Evolutionary conservation across 1,140 invertebrate genomes (phyloP), one percentile per base, ranked within the genome.

Genomic region (Tetramorium simillimum): DNA sequence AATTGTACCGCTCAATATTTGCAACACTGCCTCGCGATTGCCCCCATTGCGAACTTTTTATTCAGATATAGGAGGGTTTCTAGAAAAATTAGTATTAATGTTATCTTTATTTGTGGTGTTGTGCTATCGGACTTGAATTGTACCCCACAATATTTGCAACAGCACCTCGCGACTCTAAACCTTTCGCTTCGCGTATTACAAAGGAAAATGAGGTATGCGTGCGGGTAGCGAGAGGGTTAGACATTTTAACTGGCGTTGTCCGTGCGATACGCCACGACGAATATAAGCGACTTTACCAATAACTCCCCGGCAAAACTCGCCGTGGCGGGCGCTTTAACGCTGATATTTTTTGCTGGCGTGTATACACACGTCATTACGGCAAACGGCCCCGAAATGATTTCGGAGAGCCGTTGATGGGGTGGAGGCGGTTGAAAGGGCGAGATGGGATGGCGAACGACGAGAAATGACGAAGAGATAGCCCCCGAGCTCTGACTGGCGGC

Each of bases 381-480:
- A 49, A 58, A 85, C 51, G 80, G 43, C 14, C 53, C 58, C 56
- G 80, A 78, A 86, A 88, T 86, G 84, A 86, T 88, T 86, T 58
- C 67, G 67, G 14, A 10, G 65, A 76, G n/a, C 9, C 53, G n/a
- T 75, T 46, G 82, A 77, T 40, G 46, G 46, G 24, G 28, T 40
- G 82, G 46, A 40, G 63, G 28, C 58, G 24, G 24, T 69, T 53
- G 46, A 56, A 21, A 40, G 73, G n/a, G 40, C 65, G 10, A 58
- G 63, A 18, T 37, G 43, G 46, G 62, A 37, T 37, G 6, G 40
- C 63, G 60, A 46, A 81, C 75, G 21, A 86, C 53, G 67, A 73
- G 76, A 16, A 87, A 82, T 88, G 85, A 84, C 77, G 51, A 78
- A 65, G 75, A 88, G 75, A 86, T 86, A 88, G 84, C 72, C 63